Base-by-base conservation (phyloP, 2,797 vertebrate species). In the Otolemur crassicaudatus region DNA sequence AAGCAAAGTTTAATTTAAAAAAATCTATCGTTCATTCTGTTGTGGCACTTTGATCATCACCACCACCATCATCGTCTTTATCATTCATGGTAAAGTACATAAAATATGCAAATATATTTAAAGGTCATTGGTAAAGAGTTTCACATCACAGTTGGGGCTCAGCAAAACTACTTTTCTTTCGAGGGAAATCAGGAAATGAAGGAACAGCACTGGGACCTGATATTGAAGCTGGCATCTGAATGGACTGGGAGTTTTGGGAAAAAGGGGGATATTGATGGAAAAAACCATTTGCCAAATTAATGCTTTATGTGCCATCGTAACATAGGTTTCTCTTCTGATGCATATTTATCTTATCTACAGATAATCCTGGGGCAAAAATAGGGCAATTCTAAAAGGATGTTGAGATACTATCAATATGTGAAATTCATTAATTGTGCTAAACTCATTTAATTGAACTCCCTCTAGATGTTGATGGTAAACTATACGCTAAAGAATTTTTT, bases 1-100 rank as follows among this genome's bases (percentile, higher is more conserved):
- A 29, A 31, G 40, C 53, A 72, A 87, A 81, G 37, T 89, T 75
- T 83, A 76, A 37, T 82, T 85, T 96, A 87, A 92, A 73, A 4
- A 92, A 67, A 65, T 34, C n/a, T 58, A n/a, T 60, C 27, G 31
- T 72, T 79, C 34, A 23, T 70, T 90, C 31, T 92, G n/a, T 40
- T 94, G 43, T 49, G 27, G 34, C 49, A 69, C 77, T 75, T 72
- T 76, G 27, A 46, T 70, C 23, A 60, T 60, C 8, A 65, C 29
- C 6, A 22, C 65, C 49, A 73, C 37, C 14, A 89, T 56, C 19
- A 4, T 61, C 4, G 56, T 86, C 13, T 80, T 77, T 88, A 75
- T 75, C 12, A 81, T 31, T 76, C 56, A 60, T 29, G 81, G 19
- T 65, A 76, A 70, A 86, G 9, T 80, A 72, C 90, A 76, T 72